A percentile compares a stretch with the other conserved stretches of the same genome.
These are phyloP conservation scores for Cyprinodon diabolis DNA, from an alignment of 2,797 vertebrate species.

Conservation along the genomic window DNA sequence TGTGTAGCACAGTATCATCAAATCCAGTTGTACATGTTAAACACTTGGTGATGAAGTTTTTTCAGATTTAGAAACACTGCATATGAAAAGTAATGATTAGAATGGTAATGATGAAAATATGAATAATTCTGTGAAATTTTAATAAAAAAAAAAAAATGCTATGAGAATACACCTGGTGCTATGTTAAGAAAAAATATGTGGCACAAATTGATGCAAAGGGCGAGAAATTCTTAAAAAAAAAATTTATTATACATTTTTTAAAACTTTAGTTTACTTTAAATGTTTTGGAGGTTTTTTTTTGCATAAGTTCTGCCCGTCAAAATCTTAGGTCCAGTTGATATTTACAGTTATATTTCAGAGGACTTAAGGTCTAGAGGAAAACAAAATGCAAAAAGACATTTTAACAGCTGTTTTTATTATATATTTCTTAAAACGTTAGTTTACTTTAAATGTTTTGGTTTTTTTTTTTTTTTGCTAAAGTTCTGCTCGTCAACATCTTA, in stretches of 20 bases:
- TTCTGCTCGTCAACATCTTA: not conserved
- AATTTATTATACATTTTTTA: no score
- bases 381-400: not conserved
- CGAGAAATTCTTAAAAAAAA: no score
- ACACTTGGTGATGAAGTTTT: no score
- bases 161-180: not conserved
- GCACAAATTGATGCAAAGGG: not conserved
- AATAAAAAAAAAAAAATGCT: not conserved
- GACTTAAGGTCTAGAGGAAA: not conserved
- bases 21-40: no score
- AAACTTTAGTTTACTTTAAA: no score
- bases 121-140: not conserved
- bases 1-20: no score
- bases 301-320: not conserved
- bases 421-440: no score
- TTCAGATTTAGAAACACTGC: no score
- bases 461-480: not conserved
- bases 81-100: no score
- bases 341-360: constrained; percentile 11
- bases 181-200: not conserved
- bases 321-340: not conserved
- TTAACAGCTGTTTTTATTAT: no score
- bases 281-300: not conserved
- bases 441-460: not conserved
- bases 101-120: no score